Evolutionary conservation across 1,140 invertebrate species (phyloP).

Genomic region (Drosophila asahinai): DNA sequence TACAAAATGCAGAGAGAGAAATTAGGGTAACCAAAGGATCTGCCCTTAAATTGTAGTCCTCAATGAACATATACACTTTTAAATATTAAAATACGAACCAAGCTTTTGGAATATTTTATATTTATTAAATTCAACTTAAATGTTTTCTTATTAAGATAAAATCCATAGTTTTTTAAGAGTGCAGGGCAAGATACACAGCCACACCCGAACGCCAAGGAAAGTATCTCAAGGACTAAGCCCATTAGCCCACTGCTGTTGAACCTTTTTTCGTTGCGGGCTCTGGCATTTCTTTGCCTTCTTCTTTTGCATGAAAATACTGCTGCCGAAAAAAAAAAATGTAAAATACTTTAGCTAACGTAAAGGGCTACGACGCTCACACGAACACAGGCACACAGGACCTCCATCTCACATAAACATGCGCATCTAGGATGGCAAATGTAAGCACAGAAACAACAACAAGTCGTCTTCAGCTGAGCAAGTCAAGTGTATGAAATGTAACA

Average conservation of each 20-base stretch:
- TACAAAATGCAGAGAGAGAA: conserved; percentile 18
- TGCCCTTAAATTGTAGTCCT: neutral
- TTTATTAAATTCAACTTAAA: neutral
- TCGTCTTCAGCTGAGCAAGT: conserved; percentile 70
- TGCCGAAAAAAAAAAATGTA: conserved; percentile 49
- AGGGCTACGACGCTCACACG: conserved; percentile 43
- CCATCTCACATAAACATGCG: conserved; percentile 15
- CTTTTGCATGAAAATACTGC: conserved; percentile 63
- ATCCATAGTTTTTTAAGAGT: conserved; percentile 3
- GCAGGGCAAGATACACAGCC: conserved; percentile 28
- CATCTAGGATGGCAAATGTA: conserved; percentile 50
- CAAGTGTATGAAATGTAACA: conserved; percentile 83
- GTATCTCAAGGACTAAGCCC: conserved; percentile 52
- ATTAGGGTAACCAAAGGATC: neutral
- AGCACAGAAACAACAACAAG: conserved; percentile 61
- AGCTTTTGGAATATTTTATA: neutral
- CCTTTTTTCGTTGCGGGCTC: conserved; percentile 35
- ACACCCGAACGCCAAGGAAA: conserved; percentile 16
- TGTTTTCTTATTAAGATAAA: neutral
- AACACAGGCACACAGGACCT: conserved; percentile 14
- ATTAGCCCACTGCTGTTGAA: conserved; percentile 61
- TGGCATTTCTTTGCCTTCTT: conserved; percentile 55
- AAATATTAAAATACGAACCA: neutral
- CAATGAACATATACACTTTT: too few species aligned
- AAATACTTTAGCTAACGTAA: conserved; percentile 61